phyloP scores from a whole-genome alignment of 2,888 invertebrate genomes.

The Brenthis daphne region DNA sequence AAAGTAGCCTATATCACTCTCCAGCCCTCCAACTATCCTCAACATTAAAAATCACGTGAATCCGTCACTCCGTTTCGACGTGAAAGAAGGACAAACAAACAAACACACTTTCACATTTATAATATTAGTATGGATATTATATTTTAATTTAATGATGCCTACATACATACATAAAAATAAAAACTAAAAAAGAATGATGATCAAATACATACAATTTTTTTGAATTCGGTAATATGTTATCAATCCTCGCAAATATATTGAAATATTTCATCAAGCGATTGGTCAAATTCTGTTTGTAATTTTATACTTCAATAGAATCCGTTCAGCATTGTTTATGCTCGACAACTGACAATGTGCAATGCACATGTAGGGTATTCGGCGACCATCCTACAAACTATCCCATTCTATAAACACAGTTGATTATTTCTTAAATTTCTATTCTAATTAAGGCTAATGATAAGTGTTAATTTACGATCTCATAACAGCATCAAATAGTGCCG shows the following conservation, averaged over 20 bases:
- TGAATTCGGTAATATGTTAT: background rate
- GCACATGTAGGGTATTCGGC: constrained; percentile 48
- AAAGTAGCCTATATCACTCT: too few species aligned
- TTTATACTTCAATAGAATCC: constrained; percentile 12
- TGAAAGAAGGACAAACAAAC: too few species aligned
- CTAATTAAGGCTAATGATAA: constrained; percentile 24
- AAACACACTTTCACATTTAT: too few species aligned
- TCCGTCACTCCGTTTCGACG: too few species aligned
- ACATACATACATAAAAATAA: too few species aligned
- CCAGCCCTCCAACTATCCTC: too few species aligned
- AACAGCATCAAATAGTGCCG: constrained; percentile 5
- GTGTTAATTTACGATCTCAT: background rate
- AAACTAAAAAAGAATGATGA: too few species aligned
- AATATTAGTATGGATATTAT: too few species aligned
- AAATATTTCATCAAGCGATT: constrained; percentile 6
- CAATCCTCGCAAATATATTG: constrained; percentile 1
- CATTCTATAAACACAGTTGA: constrained; percentile 18
- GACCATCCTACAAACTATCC: constrained; percentile 20
- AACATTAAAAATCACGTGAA: too few species aligned
- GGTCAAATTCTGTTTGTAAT: constrained; percentile 5
- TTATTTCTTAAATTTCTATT: constrained; percentile 27
- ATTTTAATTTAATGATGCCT: too few species aligned
- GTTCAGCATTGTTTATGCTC: constrained; percentile 34
- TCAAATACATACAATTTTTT: background rate
- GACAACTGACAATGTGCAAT: constrained; percentile 47